Conservation (phyloP, 2,113 vertebrate species). For the Corythaeola cristata region DNA sequence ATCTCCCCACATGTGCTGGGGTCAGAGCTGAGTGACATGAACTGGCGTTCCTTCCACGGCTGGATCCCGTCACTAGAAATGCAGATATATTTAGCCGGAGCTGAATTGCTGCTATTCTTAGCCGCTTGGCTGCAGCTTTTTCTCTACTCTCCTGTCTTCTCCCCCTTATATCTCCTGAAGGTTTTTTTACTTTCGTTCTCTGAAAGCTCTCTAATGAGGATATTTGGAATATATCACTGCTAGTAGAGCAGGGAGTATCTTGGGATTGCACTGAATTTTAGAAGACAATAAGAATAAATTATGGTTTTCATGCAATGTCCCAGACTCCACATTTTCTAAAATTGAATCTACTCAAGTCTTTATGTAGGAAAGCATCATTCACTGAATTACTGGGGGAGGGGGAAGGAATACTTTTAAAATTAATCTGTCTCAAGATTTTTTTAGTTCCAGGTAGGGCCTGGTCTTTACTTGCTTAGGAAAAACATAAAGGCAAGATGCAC, state of each 20-base stretch:
- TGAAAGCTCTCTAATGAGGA: not conserved
- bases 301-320: not conserved
- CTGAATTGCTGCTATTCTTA: slow-evolving; percentile 8
- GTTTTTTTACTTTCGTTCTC: not conserved
- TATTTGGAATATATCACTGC: not conserved
- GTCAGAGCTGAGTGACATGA: not conserved
- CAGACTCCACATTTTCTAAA: not conserved
- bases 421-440: not conserved
- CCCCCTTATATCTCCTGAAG: not conserved
- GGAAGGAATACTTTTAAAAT: not conserved
- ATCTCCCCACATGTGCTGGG: not conserved
- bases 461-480: not conserved
- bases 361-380: not conserved
- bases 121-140: not conserved
- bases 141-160: not conserved
- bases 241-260: not conserved
- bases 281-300: not conserved
- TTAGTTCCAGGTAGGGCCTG: not conserved
- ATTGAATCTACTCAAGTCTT: not conserved
- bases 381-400: not conserved
- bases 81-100: slow-evolving; percentile 26
- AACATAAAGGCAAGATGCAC: not conserved
- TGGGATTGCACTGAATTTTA: not conserved
- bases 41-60: not conserved
- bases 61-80: slow-evolving; percentile 3